Evolutionary conservation across 2,888 invertebrate species (phyloP).

Genomic region (Caenorhabditis wallacei): DNA sequence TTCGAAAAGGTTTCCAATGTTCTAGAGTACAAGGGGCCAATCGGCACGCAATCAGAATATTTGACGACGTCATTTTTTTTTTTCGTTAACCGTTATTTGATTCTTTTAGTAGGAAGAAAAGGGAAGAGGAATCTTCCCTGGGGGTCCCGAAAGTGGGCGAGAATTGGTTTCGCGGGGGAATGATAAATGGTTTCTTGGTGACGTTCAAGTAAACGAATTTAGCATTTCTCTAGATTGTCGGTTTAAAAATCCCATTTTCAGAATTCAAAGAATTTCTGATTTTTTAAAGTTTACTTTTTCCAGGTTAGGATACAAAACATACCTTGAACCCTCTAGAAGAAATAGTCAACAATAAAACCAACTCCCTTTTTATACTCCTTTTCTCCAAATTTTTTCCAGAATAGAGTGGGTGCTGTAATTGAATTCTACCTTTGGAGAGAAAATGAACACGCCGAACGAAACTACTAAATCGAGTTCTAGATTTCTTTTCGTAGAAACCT

Average conservation of each 20-base stretch:
- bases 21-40: conserved; percentile 1
- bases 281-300: no score
- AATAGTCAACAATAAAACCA: no score
- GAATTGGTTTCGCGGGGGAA: background rate
- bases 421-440: background rate
- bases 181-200: background rate
- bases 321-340: background rate
- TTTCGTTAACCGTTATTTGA: background rate
- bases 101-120: background rate
- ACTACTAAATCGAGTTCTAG: background rate
- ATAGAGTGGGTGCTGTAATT: background rate
- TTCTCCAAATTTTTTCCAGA: background rate
- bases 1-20: background rate
- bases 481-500: background rate
- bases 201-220: background rate
- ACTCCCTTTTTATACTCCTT: background rate
- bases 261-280: no score
- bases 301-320: background rate
- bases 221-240: background rate
- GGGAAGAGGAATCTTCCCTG: background rate
- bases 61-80: background rate
- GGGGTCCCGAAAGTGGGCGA: background rate
- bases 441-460: background rate
- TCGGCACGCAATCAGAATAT: conserved; percentile 8
- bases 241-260: no score